Evolutionary conservation across 2,888 invertebrate species (phyloP), one percentile per base, ranked within the genome.

Genomic region (Dyspetes luteomarginatus): DNA sequence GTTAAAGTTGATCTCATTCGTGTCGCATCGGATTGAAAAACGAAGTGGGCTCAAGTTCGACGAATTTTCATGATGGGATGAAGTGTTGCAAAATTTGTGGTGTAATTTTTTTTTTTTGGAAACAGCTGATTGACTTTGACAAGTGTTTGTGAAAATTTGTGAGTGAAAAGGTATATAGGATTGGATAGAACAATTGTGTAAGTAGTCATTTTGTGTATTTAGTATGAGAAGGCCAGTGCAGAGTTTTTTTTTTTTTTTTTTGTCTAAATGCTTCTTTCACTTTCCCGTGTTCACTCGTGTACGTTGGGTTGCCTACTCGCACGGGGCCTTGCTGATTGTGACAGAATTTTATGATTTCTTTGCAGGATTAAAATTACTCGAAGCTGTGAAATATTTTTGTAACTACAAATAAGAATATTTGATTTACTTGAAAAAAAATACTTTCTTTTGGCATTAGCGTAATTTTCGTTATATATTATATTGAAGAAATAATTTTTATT

Each of bases 271-370:
- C n/a, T n/a, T n/a, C n/a, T n/a, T n/a, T n/a, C n/a, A n/a, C n/a
- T n/a, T n/a, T n/a, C n/a, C 36, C 36, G 36, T 12, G 36, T 45
- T 30, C 36, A 56, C 26, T 4, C 43, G 55, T 64, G 69, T 48
- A 77, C 30, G 77, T 4, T 17, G 69, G 69, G 64, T 69, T 69
- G 64, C 36, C 60, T 56, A 22, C 2, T 12, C 30, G 7, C 15
- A 3, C 7, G 64, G 62, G 52, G 28, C 17, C 4, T 3, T 4
- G 3, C 28, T 26, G n/a, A 24, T 41, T 24, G n/a, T 19, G 12
- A 43, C 1, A n/a, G 26, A 1, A 45, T 50, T 2, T 30, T 4
- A 19, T 4, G 19, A 50, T 48, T 50, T 48, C 17, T 12, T 30
- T 0, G 19, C 4, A n/a, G 36, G 12, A 12, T 62, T 24, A 2